These are phyloP conservation scores for Emberiza fucata DNA, from an alignment of 2,113 vertebrate species.

Conservation along the genomic window DNA sequence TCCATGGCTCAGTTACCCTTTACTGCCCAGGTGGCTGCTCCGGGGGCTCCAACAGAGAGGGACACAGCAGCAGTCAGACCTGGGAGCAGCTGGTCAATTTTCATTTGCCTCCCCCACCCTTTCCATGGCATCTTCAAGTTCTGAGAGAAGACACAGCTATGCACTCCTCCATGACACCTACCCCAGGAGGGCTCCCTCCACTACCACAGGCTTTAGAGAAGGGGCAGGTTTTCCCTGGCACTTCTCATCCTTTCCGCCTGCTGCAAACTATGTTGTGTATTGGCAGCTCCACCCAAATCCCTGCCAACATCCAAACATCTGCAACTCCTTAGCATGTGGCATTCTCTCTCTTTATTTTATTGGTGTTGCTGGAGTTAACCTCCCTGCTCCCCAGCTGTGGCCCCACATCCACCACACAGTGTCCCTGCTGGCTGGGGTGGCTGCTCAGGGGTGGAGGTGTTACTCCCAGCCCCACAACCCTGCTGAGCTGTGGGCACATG, in stretches of 20 bases:
- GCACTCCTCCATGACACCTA: background rate
- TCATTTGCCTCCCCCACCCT: background rate
- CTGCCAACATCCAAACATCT: slow-evolving; percentile 37
- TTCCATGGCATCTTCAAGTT: background rate
- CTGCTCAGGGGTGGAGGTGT: background rate
- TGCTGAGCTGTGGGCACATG: accelerated
- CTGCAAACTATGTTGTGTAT: background rate
- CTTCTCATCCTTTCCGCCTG: background rate
- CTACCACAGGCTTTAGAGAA: background rate
- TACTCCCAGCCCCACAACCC: background rate
- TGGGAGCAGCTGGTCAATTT: background rate
- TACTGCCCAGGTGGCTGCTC: background rate
- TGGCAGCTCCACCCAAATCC: slow-evolving; percentile 11
- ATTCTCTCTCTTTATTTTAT: background rate
- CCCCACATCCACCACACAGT: background rate
- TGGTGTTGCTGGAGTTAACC: slow-evolving; percentile 1
- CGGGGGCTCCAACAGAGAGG: background rate
- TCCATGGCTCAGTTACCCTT: background rate
- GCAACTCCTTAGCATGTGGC: background rate
- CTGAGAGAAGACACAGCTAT: background rate
- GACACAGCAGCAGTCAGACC: background rate
- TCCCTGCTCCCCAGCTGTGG: background rate
- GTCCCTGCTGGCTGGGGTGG: accelerated
- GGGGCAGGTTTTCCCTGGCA: background rate
- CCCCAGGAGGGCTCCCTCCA: background rate